Base-by-base conservation (phyloP, 2,113 vertebrate species). In the Hassar affinis region DNA sequence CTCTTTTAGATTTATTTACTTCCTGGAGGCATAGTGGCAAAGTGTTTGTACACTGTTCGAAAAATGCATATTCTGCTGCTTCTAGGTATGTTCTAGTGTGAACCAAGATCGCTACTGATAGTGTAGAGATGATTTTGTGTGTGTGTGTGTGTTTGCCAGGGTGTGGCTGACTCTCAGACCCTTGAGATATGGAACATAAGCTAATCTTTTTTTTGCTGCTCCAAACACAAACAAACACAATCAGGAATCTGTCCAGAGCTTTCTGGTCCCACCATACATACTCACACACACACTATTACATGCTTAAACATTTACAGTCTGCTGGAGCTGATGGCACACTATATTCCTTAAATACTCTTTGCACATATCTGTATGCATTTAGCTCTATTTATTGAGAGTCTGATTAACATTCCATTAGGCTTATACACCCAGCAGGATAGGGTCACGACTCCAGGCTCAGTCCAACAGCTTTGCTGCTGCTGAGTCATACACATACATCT, bases 331-430 rank as follows among this genome's bases (percentile, higher is more conserved):
- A 72, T 1, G 3, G 4, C 38, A 71, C 42, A 72, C n/a, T 52
- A 17, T 75, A 33, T 30, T 15, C 9, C 33, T 52, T n/a, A n/a
- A n/a, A n/a, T n/a, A 52, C 33, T 30, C 47, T 52, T 52, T 33
- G 85, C 85, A 79, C 62, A 88, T 85, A 74, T 77, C 90, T 87
- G 71, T 92, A 89, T 81, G 83, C 86, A 86, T 61, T 64, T 66
- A 54, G 84, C 72, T 91, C 78, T 91, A 89, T 92, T 93, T 94
- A 91, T 91, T 91, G 85, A 90, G 90, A 87, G 87, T 88, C 90
- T 92, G 92, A 93, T 93, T 92, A 93, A 91, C 91, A 92, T 93
- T 93, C 92, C 90, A 93, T 93, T 91, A 91, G 87, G 89, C 78
- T 86, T 79, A 87, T 91, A 86, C 88, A 90, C 85, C n/a, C n/a